These are phyloP conservation scores for Halesus radiatus DNA, from an alignment of 1,140 invertebrate genomes.

Conservation along the genomic window DNA sequence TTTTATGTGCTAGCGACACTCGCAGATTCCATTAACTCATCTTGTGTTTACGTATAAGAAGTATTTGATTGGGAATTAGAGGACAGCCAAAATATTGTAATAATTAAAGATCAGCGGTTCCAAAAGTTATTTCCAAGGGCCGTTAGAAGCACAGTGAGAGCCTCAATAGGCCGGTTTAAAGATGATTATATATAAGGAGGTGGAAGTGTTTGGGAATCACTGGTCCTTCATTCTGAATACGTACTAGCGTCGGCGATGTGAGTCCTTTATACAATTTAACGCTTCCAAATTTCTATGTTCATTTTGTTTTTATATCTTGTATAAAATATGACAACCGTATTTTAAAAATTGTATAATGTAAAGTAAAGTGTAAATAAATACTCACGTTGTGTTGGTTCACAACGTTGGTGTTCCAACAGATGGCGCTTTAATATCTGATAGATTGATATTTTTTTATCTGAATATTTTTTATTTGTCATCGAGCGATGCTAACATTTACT, in stretches of 20 bases:
- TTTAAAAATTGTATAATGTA: constrained; percentile 10
- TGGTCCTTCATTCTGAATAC: too few relatives aligned
- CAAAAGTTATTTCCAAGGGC: neutral
- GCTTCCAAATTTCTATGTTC: constrained; percentile 8
- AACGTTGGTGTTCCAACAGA: neutral
- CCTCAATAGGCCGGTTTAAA: too few relatives aligned
- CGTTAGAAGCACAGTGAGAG: too few relatives aligned
- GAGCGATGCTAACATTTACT: constrained; percentile 3
- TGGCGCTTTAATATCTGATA: constrained; percentile 19
- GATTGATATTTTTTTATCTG: constrained; percentile 30
- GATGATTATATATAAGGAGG: too few relatives aligned
- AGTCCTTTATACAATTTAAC: neutral
- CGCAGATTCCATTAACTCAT: too few relatives aligned
- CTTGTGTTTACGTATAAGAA: too few relatives aligned
- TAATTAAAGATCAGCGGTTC: neutral
- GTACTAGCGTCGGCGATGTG: neutral
- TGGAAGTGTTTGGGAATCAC: too few relatives aligned
- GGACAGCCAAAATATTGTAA: neutral
- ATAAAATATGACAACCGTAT: neutral
- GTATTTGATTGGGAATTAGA: too few relatives aligned
- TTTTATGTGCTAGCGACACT: too few relatives aligned
- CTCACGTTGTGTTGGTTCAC: constrained; percentile 14
- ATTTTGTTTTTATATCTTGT: constrained; percentile 14
- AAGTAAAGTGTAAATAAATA: constrained; percentile 12
- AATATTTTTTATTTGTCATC: constrained; percentile 13